Evolutionary conservation across 2,797 vertebrate genomes (phyloP).

Genomic region (Peromyscus eremicus): DNA sequence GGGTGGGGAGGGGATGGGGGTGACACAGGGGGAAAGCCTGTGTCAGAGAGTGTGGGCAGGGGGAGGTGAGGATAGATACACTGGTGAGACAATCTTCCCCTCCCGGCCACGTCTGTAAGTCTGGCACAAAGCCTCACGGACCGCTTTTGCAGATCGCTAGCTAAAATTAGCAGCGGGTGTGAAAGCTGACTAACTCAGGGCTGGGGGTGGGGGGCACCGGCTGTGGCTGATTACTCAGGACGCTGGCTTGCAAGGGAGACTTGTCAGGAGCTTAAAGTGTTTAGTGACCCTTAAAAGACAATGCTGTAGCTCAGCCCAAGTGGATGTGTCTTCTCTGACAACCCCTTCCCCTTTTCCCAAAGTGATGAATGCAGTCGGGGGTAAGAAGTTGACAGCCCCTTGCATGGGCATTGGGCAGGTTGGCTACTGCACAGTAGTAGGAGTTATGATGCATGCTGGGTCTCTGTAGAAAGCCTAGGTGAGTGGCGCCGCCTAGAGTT

Average conservation of each 20-base stretch:
- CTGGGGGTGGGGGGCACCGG: background rate
- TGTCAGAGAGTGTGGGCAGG: background rate
- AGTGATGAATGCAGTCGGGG: background rate
- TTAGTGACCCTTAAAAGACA: conserved; percentile 72
- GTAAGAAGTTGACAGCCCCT: background rate
- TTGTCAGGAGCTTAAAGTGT: conserved; percentile 59
- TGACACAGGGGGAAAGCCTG: background rate
- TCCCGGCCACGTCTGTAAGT: background rate
- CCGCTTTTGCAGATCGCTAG: conserved; percentile 32
- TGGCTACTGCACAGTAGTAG: background rate
- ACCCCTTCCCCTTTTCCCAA: conserved; percentile 47
- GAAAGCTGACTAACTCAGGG: conserved; percentile 62
- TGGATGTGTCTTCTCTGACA: conserved; percentile 28
- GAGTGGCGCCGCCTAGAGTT: conserved; percentile 33
- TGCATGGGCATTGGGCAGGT: background rate
- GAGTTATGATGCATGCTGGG: fast-evolving
- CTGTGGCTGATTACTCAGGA: conserved; percentile 56
- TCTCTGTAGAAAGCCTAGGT: conserved; percentile 22
- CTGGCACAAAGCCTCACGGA: conserved; percentile 22
- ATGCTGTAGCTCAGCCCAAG: conserved; percentile 45
- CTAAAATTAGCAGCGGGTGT: conserved; percentile 65
- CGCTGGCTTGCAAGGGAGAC: conserved; percentile 15
- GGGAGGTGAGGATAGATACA: background rate
- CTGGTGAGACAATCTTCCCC: background rate
- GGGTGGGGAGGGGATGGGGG: background rate